A percentile compares a stretch with the other conserved stretches of the same genome.
Evolutionary conservation across 2,888 invertebrate genomes (phyloP).

Genomic region (Pachliopta kotzebuea): DNA sequence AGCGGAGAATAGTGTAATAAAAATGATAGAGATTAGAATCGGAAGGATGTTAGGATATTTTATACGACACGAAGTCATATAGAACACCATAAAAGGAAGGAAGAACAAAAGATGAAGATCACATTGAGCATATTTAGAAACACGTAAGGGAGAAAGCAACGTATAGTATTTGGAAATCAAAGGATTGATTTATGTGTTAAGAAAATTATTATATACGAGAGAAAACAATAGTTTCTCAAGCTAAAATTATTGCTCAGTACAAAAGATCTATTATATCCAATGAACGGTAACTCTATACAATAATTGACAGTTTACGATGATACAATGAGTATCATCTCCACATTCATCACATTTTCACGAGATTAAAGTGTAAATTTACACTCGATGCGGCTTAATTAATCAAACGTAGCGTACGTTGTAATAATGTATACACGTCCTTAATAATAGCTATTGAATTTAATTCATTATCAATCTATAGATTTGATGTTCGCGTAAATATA

Average conservation of each 20-base stretch:
- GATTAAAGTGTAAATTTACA: neutral
- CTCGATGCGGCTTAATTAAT: neutral
- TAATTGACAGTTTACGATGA: neutral
- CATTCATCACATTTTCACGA: neutral
- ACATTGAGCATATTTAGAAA: too few species aligned
- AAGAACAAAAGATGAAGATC: too few species aligned
- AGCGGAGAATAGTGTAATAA: too few species aligned
- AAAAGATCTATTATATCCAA: neutral
- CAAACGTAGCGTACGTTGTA: neutral
- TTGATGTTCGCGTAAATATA: constrained; percentile 1
- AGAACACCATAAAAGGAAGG: too few species aligned
- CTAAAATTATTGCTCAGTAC: neutral
- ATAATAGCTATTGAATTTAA: constrained; percentile 7
- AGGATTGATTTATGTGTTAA: too few species aligned
- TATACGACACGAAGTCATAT: too few species aligned
- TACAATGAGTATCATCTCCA: neutral
- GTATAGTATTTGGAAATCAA: too few species aligned
- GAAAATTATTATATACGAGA: neutral
- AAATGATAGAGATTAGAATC: too few species aligned
- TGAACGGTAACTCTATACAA: neutral
- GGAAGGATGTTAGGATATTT: too few species aligned
- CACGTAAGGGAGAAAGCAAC: too few species aligned
- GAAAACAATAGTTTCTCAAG: neutral
- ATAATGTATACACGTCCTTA: neutral
- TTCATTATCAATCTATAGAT: neutral